Base-by-base conservation (phyloP, 2,888 invertebrate genomes). In the Caenorhabditis doughertyi region DNA sequence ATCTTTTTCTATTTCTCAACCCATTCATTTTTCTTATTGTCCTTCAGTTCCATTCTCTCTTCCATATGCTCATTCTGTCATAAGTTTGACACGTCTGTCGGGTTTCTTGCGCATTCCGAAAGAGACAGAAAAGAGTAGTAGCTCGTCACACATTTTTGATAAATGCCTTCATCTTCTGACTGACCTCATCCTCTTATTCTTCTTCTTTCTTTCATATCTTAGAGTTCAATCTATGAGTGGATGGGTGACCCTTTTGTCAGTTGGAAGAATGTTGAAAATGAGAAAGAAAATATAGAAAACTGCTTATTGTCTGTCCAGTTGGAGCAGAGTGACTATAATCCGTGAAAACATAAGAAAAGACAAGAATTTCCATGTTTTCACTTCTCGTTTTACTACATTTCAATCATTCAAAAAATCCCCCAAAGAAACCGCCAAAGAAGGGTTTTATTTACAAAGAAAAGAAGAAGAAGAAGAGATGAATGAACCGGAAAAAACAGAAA, bases 111-210 rank as follows among this genome's bases (percentile, higher is more conserved):
- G 29, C 73, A 47, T 56, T 51, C 39, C 67, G 16, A 27, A 65
- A 25, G 29, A 53, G 55, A 68, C 60, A 68, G 23, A 58, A 27
- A 39, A 44, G 42, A 39, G 68, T 44, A 64, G 47, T 49, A 70
- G 47, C 73, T 74, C 44, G 64, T 71, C 71, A 68, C 80, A 80
- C 60, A 73, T 80, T 73, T 73, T 80, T 80, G 80, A 80, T 73
- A 73, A 73, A 80, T 73, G 68, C 21, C 56, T 29, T 32, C 29
- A 7, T 32, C 13, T 32, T 44, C 21, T 21, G 18, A 47, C 35
- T 68, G n/a, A 32, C 47, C 47, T 21, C 47, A 18, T 60, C 56
- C 21, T 42, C 44, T 21, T 23, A 39, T 25, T 60, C 56, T 29
- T 42, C 44, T 21, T 23, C 53, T 3, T 23, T 49, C n/a, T n/a